phyloP scores from a whole-genome alignment of 2,888 invertebrate genomes.

The Alentia gelatinosa region DNA sequence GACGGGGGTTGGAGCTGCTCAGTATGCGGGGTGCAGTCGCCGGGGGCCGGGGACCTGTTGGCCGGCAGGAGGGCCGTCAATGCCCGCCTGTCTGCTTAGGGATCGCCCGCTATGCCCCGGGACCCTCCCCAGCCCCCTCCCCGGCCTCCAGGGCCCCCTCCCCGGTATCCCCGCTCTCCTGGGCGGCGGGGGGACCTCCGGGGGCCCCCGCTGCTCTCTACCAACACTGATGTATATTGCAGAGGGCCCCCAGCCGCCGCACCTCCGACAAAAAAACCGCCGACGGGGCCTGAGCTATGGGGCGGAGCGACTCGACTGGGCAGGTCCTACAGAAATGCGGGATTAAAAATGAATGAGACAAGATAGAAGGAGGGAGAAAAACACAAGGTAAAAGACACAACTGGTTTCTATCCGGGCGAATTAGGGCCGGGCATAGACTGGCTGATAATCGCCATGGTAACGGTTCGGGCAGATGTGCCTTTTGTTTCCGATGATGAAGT shows the following conservation, averaged over 20 bases:
- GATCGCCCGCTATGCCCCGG: background rate
- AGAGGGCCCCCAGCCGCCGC: too few relatives aligned
- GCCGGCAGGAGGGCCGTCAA: background rate
- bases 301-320: background rate
- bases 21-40: background rate
- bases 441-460: too few relatives aligned
- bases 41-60: background rate
- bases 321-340: background rate
- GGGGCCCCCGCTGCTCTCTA: background rate
- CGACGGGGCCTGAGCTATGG: too few relatives aligned
- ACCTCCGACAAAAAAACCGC: too few relatives aligned
- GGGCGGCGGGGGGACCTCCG: background rate
- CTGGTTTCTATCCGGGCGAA: background rate
- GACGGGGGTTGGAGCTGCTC: background rate
- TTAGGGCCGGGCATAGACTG: background rate
- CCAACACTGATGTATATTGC: background rate
- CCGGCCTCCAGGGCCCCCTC: background rate
- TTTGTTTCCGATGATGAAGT: too few relatives aligned
- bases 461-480: too few relatives aligned
- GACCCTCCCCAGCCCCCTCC: background rate
- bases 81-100: background rate
- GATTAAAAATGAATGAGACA: too few relatives aligned
- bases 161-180: background rate
- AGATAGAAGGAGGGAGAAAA: background rate
- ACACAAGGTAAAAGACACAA: background rate